Conservation (phyloP, 1,140 invertebrate species). For the Carposina sasakii region DNA sequence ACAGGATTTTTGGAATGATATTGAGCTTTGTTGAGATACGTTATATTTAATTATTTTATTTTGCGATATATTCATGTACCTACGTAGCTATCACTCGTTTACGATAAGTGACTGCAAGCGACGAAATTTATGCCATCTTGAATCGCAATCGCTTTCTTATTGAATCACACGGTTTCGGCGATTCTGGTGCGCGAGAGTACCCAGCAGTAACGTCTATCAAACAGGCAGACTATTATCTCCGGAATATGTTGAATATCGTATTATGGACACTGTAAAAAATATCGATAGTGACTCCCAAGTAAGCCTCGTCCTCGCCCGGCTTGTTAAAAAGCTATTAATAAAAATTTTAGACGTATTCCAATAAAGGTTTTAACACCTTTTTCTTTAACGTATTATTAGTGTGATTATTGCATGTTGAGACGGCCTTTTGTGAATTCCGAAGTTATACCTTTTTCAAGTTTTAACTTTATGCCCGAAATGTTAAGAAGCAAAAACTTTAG, state of each 20-base stretch:
- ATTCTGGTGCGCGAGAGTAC: constrained; percentile 10
- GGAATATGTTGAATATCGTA: constrained; percentile 13
- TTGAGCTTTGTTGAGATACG: no score
- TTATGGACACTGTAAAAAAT: background rate
- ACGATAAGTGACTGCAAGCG: no score
- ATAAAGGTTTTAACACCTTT: constrained; percentile 72
- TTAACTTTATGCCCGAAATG: no score
- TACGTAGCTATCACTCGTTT: no score
- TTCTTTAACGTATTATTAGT: constrained; percentile 63
- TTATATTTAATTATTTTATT: no score
- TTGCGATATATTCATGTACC: no score
- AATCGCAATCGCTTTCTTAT: constrained; percentile 15
- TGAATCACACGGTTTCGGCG: background rate
- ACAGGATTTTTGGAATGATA: no score
- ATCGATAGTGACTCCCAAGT: constrained; percentile 1
- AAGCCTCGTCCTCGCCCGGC: constrained; percentile 46
- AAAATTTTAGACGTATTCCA: constrained; percentile 61
- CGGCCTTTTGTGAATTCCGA: no score
- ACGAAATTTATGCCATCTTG: constrained; percentile 27
- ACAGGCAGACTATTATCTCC: constrained; percentile 17
- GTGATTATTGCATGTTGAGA: constrained; percentile 52
- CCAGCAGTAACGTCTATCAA: constrained; percentile 28
- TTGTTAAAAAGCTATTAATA: constrained; percentile 71
- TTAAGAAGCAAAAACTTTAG: no score
- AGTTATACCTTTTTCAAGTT: no score